Evolutionary conservation across 2,888 invertebrate genomes (phyloP), one percentile per base, ranked within the genome.

Genomic region (Keiferia lycopersicella): DNA sequence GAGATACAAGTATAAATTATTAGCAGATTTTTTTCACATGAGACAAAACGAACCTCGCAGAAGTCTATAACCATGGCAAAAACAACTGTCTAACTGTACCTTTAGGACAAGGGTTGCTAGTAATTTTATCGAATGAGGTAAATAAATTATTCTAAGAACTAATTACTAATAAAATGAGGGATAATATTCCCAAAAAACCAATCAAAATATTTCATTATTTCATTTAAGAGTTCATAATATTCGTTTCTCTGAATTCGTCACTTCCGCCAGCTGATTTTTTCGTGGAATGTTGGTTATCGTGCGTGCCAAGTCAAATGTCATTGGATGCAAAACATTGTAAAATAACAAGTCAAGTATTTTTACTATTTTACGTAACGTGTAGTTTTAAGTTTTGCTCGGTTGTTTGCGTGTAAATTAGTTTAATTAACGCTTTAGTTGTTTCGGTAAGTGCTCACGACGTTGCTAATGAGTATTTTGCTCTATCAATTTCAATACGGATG

Each of bases 241-340:
- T 20, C 50, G 2, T 50, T 20, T 20, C 50, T 11, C 3, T 22
- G 50, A 20, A 18, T 38, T 8, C 18, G 57, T 38, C 6, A 58
- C 38, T 58, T 58, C 57, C 57, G 57, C 57, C 57, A 58, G 57
- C 57, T 58, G 57, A 48, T 50, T 58, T 34, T 38, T 58, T 38
- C n/a, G 38, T 58, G 57, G 30, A 58, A 58, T 58, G 57, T 58
- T 58, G 57, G 57, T 18, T 30, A n/a, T 1, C 57, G 1, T 58
- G 57, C n/a, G 26, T 58, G 57, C 38, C 57, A 58, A 58, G 30
- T 57, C n/a, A n/a, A 26, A 26, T 26, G 57, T 58, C 57, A 58
- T 7, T 18, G n/a, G 14, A 38, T 14, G 3, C 34, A 14, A 58
- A 58, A 58, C 57, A 58, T 58, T 58, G 53, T n/a, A 30, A 4